Percentiles rank a stretch among this genome's conserved stretches.
Conservation (phyloP, 2,797 vertebrate genomes). For the Sebastes nivosus region DNA sequence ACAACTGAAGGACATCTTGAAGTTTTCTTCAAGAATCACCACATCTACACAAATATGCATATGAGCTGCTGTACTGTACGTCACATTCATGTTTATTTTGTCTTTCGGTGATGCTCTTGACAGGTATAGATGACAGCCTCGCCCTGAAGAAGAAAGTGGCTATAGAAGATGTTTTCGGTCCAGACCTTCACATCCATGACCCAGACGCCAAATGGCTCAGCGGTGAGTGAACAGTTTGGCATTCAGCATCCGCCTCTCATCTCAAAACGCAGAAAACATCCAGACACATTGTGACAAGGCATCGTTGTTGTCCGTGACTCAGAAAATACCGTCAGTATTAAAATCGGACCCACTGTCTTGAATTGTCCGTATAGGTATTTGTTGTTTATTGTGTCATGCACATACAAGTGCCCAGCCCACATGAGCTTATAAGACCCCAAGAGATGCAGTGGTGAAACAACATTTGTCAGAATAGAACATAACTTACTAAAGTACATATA, state of each 20-base stretch:
- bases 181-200: conserved; percentile 90
- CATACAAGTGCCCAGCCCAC: background rate
- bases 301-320: background rate
- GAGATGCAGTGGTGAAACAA: background rate
- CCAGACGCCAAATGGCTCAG: conserved; percentile 94
- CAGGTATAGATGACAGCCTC: conserved; percentile 94
- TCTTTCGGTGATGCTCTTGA: conserved; percentile 33
- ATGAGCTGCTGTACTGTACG: background rate
- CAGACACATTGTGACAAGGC: conserved; percentile 17
- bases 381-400: background rate
- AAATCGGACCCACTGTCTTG: background rate
- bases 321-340: background rate
- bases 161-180: conserved; percentile 90
- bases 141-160: conserved; percentile 94
- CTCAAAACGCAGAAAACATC: conserved; percentile 14
- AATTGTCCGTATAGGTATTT: background rate
- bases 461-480: background rate
- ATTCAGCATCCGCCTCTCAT: conserved; percentile 32
- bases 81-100: conserved; percentile 9
- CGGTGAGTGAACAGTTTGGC: conserved; percentile 81
- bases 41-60: background rate
- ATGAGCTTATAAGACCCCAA: background rate
- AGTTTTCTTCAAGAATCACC: background rate
- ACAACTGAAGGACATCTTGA: background rate
- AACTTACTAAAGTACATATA: background rate